A percentile compares a stretch with the other conserved stretches of the same genome.
Evolutionary conservation across 2,888 invertebrate genomes (phyloP).

Genomic region (Eupsilia transversa): DNA sequence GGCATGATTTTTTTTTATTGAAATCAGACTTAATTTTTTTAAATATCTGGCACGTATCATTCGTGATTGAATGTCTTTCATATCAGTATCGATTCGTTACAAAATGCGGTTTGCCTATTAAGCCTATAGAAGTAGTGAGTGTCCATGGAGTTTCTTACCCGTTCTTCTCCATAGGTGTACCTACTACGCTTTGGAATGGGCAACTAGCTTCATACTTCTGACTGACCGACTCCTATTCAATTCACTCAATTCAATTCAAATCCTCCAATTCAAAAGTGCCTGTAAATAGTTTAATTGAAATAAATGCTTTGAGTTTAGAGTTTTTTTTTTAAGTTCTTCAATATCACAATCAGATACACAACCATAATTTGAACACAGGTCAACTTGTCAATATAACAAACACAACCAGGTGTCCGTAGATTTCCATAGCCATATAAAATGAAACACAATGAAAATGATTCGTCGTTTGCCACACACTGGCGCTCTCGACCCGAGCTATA

Average conservation of each 20-base stretch:
- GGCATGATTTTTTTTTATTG: no score
- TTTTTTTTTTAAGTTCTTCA: no score
- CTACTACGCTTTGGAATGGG: no score
- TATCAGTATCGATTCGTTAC: neutral
- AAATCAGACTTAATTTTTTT: no score
- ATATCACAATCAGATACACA: constrained; percentile 10
- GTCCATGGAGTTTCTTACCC: no score
- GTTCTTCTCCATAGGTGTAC: no score
- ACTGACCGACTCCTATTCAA: no score
- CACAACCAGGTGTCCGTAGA: constrained; percentile 6
- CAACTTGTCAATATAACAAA: constrained; percentile 22
- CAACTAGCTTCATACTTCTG: no score
- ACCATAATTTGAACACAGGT: constrained; percentile 15
- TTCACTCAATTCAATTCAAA: no score
- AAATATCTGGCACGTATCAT: neutral
- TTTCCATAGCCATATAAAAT: constrained; percentile 51
- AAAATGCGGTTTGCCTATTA: neutral
- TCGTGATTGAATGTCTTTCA: neutral
- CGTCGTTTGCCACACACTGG: constrained; percentile 32
- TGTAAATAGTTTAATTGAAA: no score
- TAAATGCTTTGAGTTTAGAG: no score
- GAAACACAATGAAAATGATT: constrained; percentile 54
- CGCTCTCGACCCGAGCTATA: constrained; percentile 52
- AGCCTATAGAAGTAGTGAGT: neutral
- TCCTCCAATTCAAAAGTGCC: no score